Base-by-base conservation (phyloP, 2,797 vertebrate genomes). In the Neopelma chrysocephalum region DNA sequence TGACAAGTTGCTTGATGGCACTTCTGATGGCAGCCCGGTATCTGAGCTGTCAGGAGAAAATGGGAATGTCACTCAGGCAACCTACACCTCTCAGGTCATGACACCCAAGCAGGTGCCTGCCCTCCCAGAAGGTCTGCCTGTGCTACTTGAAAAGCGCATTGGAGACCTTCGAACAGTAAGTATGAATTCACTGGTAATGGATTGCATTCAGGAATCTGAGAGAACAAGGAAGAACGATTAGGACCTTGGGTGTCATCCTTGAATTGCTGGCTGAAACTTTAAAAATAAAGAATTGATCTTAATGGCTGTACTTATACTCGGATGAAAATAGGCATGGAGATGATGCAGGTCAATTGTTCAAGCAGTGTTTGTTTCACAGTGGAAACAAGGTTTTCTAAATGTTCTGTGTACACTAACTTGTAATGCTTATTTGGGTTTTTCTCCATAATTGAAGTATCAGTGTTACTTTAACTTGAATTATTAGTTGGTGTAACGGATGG, bases 121-220 rank as follows among this genome's bases (percentile, higher is more conserved):
- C 34, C 98, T 99, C 91, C 99, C 99, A 66, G 97, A 97, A 21
- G 98, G 99, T 90, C 98, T 99, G 25, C 98, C 99, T 26, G 56
- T 96, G 21, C 98, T 98, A 4, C 98, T 99, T 42, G 96, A 98
- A 48, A 99, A 99, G 84, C 98, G 99, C 84, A 99, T 99, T 32
- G 99, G 99, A 92, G 99, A 99, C 97, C 98, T 99, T 83, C 98
- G 99, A 97, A 97, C 97, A 98, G 99, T 99, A 98, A 98, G 97
- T 98, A 78, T 95, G 72, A 95, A 48, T 42, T 87, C 64, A 4
- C 38, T 92, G 75, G 6, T 93, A 79, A 50, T 34, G 50, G 83
- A 62, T 73, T 93, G n/a, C 78, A 42, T 51, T 89, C 85, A 84
- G n/a, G 73, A 75, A 54, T 42, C 69, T 85, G 69, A 92, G 34